Percentiles rank a stretch among this genome's conserved stretches.
phyloP scores from a whole-genome alignment of 2,797 vertebrate genomes.

The Schizopygopsis pylzovi region DNA sequence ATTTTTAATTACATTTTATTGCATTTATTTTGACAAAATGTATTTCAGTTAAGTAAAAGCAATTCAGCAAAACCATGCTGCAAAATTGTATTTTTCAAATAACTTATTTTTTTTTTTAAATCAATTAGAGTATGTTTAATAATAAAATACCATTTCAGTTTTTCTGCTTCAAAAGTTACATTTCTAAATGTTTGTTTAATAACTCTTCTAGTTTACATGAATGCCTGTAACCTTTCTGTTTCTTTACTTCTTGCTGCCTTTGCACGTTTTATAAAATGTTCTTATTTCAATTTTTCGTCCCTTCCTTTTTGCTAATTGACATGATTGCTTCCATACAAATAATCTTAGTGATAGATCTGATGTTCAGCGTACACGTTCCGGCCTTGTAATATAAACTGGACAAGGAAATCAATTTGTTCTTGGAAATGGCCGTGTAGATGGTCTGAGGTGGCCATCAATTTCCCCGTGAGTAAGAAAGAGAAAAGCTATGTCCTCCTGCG shows the following conservation, averaged over 20 bases:
- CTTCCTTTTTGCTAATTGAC: not conserved
- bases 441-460: constrained; percentile 31
- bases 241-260: not conserved
- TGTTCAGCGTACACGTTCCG: not conserved
- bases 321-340: not conserved
- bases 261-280: not conserved
- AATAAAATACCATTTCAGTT: too few relatives aligned
- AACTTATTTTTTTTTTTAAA: too few relatives aligned
- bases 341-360: not conserved
- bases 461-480: constrained; percentile 28
- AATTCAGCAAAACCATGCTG: not conserved
- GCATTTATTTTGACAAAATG: not conserved
- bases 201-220: not conserved
- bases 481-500: constrained; percentile 43
- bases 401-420: constrained; percentile 20
- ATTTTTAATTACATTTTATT: not conserved
- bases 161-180: not conserved
- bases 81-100: too few relatives aligned
- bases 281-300: not conserved
- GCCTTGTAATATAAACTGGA: not conserved
- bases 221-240: not conserved
- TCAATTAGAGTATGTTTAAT: too few relatives aligned
- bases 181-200: not conserved
- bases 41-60: not conserved
- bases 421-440: constrained; percentile 7